A percentile compares a stretch with the other conserved stretches of the same genome.
Conservation (phyloP, 2,113 vertebrate species). For the Grantiella picta region DNA sequence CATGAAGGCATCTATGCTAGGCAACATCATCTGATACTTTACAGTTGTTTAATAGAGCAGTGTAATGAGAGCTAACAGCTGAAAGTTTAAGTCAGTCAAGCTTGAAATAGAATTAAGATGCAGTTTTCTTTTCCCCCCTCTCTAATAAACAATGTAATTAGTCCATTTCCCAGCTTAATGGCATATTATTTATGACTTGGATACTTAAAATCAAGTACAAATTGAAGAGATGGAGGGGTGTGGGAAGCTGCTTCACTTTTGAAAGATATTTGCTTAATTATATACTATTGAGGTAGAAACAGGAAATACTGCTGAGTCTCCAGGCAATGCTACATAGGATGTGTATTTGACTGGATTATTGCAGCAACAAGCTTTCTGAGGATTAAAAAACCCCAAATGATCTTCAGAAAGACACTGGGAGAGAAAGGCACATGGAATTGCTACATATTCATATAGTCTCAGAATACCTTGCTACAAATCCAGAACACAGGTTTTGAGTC, state of each 20-base stretch:
- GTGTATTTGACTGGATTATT: background rate
- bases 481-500: background rate
- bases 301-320: background rate
- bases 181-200: conserved; percentile 1
- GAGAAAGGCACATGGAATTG: background rate
- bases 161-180: background rate
- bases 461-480: background rate
- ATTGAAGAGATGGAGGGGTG: background rate
- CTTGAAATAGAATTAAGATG: background rate
- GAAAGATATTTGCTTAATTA: background rate
- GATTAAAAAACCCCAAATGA: background rate
- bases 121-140: background rate
- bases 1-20: background rate
- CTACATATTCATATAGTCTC: background rate
- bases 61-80: background rate
- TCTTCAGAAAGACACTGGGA: background rate
- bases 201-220: background rate
- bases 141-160: background rate
- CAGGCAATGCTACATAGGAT: background rate
- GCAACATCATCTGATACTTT: background rate
- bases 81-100: background rate
- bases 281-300: background rate
- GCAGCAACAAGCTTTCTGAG: background rate
- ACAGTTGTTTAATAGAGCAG: background rate
- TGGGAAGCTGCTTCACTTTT: background rate